Base-by-base conservation (phyloP, 2,888 invertebrate species). In the Pardosa pseudoannulata region DNA sequence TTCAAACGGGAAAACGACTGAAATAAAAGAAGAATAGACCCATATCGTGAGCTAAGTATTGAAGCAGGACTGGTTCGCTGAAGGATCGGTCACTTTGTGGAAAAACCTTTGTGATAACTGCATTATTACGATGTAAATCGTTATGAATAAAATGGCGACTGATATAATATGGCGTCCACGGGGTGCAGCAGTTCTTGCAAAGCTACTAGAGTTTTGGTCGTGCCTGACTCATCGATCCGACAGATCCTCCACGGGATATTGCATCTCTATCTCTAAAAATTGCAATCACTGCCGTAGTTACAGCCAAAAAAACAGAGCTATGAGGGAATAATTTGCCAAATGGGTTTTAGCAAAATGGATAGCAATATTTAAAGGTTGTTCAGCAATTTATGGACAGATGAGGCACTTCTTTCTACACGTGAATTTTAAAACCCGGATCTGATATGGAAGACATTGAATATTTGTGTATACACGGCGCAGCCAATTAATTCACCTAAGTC, bases 61-160 rank as follows among this genome's bases (percentile, higher is more conserved):
- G 65, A 65, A 65, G 31, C 7, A 29, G 28, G 5, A 29, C 0
- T 28, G 29, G 29, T 0, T 65, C 11, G 1, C n/a, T 31, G 65
- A 16, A 65, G 65, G 65, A 65, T 65, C 29, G 16, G 9, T 1
- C 31, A 65, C 1, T 27, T 39, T 28, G 28, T 64, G 39, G 36
- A 27, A 74, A 2, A 74, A 27, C 28, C 23, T 64, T 6, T 0
- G 23, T 74, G 39, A 28, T 23, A 31, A 16, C 16, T 39, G 28
- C 28, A 11, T 64, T 16, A 19, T 13, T 64, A 28, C 28, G 6
- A 19, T 64, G 9, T 13, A 74, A 64, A 74, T 0, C 1, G 39
- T 27, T 16, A 74, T 74, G 74, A n/a, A 74, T 13, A 28, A 64
- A 23, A 36, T 62, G 64, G 64, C 39, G 6, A 39, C 39, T 16